A percentile compares a stretch with the other conserved stretches of the same genome.
These are phyloP conservation scores for Enteromius afrohamiltoni DNA, from an alignment of 2,797 vertebrate genomes.

Conservation along the genomic window DNA sequence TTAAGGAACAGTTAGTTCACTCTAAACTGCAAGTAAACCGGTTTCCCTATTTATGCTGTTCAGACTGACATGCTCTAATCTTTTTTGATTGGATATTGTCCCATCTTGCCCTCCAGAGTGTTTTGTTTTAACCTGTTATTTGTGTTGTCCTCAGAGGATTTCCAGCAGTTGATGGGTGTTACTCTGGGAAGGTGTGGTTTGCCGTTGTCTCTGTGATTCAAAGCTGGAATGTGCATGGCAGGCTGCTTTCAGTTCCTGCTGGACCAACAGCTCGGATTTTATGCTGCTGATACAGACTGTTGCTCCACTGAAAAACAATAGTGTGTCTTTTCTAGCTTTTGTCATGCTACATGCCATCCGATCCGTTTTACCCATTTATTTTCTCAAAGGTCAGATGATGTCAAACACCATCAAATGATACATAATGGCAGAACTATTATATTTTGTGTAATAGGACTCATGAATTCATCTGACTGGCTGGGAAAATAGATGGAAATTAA, in stretches of 20 bases:
- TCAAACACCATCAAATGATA: neutral
- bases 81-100: neutral
- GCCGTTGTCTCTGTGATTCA: slow-evolving; percentile 19
- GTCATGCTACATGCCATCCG: neutral
- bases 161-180: slow-evolving; percentile 8
- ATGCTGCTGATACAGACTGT: slow-evolving; percentile 66
- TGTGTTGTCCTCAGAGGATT: neutral
- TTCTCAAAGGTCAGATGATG: neutral
- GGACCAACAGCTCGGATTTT: slow-evolving; percentile 69
- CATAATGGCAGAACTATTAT: neutral
- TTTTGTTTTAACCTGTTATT: slow-evolving; percentile 23
- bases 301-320: slow-evolving; percentile 17
- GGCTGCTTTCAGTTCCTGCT: slow-evolving; percentile 69
- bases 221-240: slow-evolving; percentile 72
- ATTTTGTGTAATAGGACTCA: neutral
- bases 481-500: slow-evolving; percentile 38
- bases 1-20: neutral
- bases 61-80: neutral
- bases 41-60: neutral
- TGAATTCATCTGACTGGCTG: slow-evolving; percentile 18
- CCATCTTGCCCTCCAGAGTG: neutral
- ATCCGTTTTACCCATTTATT: neutral
- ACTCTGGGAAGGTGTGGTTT: slow-evolving; percentile 3
- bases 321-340: slow-evolving; percentile 15
- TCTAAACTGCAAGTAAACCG: neutral